Base-by-base conservation (phyloP, 1,140 invertebrate genomes). In the Steinernema khuongi region DNA sequence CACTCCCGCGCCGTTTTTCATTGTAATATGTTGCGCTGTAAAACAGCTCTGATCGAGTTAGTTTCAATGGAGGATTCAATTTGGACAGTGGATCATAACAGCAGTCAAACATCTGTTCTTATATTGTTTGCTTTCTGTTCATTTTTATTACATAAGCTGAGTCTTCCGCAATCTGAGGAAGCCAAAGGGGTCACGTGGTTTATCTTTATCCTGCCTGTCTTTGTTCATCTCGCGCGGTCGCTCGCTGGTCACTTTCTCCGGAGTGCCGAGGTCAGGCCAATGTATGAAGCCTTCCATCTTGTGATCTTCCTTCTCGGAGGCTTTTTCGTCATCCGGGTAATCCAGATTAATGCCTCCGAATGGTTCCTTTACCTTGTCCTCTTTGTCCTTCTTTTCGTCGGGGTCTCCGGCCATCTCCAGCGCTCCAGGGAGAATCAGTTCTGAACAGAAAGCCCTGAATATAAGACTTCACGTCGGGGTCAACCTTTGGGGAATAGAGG, bases 401-500 rank as follows among this genome's bases (percentile, higher is more conserved):
- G 41, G 36, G 18, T 75, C 75, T 29, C 33, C 70, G 33, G 31
- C 70, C n/a, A 30, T 50, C 22, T 71, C 33, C 70, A 71, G 22
- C 7, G 29, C 18, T 36, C 44, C 70, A 29, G 70, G 70, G 17
- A 71, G 70, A 32, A 71, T 44, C 31, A 71, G 32, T 36, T 71
- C 70, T 71, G 70, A 41, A 71, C n/a, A 7, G 33, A 11, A 50
- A 17, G 28, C 17, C 22, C 28, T 7, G 4, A 36, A 41, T 7
- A 41, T 7, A 2, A 2, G 4, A 30, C 14, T 31, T 11, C 11
- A 41, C 4, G 11, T 33, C 4, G 26, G 26, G 4, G 30, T 33
- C 28, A 43, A 41, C 68, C 68, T 69, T 69, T 69, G 28, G 78
- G 78, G 73, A 79, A 79, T 0, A 79, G 78, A 1, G 76, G 78